Conservation (phyloP, 1,140 invertebrate species). For the Probaryconus sp. region DNA sequence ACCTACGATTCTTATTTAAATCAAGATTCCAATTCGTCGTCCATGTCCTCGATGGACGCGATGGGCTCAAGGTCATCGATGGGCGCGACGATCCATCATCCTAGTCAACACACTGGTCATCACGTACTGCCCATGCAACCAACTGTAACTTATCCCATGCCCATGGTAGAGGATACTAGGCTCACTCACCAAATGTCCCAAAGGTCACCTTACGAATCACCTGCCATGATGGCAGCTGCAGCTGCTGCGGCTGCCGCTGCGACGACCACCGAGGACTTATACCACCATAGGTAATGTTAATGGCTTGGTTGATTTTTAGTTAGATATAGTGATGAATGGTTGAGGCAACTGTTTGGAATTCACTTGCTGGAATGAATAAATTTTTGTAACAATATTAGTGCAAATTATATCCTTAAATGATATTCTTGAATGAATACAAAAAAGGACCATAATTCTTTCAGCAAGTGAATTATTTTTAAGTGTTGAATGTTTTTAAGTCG, state of each 20-base stretch:
- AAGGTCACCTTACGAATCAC: slow-evolving; percentile 82
- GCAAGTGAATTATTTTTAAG: no score
- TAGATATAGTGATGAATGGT: no score
- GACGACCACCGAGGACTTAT: slow-evolving; percentile 71
- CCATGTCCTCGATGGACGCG: slow-evolving; percentile 85
- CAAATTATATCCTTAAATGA: no score
- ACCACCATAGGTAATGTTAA: no score
- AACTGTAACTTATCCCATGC: slow-evolving; percentile 74
- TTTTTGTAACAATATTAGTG: no score
- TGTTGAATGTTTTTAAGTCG: no score
- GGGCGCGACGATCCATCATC: slow-evolving; percentile 73
- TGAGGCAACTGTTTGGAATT: no score
- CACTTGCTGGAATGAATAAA: no score
- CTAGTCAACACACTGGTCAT: slow-evolving; percentile 72
- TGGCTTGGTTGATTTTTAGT: no score
- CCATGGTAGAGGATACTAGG: slow-evolving; percentile 76
- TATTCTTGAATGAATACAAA: no score
- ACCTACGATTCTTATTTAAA: slow-evolving; percentile 82
- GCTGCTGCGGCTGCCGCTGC: slow-evolving; percentile 70
- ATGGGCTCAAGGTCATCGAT: slow-evolving; percentile 78
- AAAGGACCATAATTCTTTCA: no score
- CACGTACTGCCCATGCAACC: slow-evolving; percentile 76
- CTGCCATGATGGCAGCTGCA: slow-evolving; percentile 77
- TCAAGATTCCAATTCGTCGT: slow-evolving; percentile 85
- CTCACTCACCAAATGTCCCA: slow-evolving; percentile 80